Base-by-base conservation (phyloP, 2,888 invertebrate genomes). In the Melanargia galathea region DNA sequence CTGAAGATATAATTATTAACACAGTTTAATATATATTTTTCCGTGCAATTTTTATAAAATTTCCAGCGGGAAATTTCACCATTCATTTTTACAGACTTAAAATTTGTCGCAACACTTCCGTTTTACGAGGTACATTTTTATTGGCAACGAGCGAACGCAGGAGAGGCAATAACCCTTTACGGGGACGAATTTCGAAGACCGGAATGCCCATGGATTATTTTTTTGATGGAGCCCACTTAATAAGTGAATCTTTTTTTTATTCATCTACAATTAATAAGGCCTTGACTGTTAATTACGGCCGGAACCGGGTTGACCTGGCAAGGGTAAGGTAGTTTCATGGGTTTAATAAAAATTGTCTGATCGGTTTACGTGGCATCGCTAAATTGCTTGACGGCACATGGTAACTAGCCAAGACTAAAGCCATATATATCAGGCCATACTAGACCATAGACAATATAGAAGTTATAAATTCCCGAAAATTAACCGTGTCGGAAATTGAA, bases 111-210 rank as follows among this genome's bases (percentile, higher is more conserved):
- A 22, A 35, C 57, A 46, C 48, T 63, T 65, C 59, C 58, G 60
- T 66, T 66, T 64, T 57, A 62, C 59, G 55, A 40, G 59, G 49
- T 64, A 56, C 55, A 62, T 49, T 60, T 62, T 66, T 62, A 60
- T 57, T 62, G 56, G 45, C 55, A 16, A 13, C 55, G 43, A 38
- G 58, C 56, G 55, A 58, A 35, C 24, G n/a, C n/a, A n/a, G n/a
- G 26, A 46, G 56, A 59, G 30, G 49, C 35, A 63, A 54, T 63
- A 66, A 59, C 55, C 54, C 45, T 57, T 58, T 61, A 48, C 55
- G 43, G 40, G 45, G 26, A 49, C 49, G 16, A 49, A 26, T 49
- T 49, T 30, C 49, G 49, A 26, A 10, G 51, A 38, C 49, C 58
- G 59, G n/a, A 49, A 16, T 49, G 49, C 16, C 49, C 16, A 16